phyloP scores from a whole-genome alignment of 2,797 vertebrate species.

The Micropoecilia bifurca region DNA sequence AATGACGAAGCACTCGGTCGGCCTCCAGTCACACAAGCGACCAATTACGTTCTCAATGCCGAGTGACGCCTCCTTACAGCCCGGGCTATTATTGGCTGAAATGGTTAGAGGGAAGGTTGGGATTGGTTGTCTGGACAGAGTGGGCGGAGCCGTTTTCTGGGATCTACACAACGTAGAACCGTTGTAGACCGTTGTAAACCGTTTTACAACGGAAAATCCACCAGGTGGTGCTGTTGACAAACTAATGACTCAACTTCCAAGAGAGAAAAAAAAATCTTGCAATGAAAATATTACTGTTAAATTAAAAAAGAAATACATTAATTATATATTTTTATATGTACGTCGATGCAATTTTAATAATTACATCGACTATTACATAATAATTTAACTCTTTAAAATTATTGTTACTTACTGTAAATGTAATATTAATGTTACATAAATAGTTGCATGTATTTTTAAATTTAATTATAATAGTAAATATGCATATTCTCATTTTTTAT shows the following conservation, averaged over 20 bases:
- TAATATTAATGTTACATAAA: background rate
- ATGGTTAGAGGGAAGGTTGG: background rate
- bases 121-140: background rate
- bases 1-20: slow-evolving; percentile 51
- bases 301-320: background rate
- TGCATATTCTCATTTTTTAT: background rate
- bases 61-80: background rate
- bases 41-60: background rate
- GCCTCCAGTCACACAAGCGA: background rate
- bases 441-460: background rate
- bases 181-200: too few relatives aligned
- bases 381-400: background rate
- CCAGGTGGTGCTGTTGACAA: slow-evolving; percentile 32
- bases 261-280: background rate
- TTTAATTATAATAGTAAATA: background rate
- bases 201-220: background rate
- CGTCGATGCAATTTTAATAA: background rate
- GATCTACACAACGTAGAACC: background rate
- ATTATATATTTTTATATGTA: background rate
- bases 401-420: background rate
- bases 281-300: background rate
- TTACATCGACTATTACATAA: background rate
- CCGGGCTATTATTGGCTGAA: background rate
- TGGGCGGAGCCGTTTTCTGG: background rate
- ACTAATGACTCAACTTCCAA: background rate